These are phyloP conservation scores for Geotrupes spiniger DNA, from an alignment of 2,888 invertebrate genomes.

Conservation along the genomic window DNA sequence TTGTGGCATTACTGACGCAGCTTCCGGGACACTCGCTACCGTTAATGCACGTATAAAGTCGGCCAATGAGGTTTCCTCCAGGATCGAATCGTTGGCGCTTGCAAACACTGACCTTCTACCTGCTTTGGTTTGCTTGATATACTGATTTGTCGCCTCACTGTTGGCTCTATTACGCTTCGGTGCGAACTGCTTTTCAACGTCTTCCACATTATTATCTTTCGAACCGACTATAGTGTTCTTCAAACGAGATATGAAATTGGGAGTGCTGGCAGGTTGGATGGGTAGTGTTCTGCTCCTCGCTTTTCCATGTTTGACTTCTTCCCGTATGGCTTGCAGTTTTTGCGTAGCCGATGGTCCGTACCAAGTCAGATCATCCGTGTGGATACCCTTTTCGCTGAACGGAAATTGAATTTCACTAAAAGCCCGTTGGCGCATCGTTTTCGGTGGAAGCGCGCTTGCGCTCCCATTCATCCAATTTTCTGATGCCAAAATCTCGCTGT, in stretches of 20 bases:
- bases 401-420: slow-evolving; percentile 57
- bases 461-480: slow-evolving; percentile 54
- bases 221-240: slow-evolving; percentile 31
- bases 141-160: slow-evolving; percentile 25
- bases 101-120: slow-evolving; percentile 32
- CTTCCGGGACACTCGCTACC: slow-evolving; percentile 52
- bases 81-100: slow-evolving; percentile 55
- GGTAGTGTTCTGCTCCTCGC: slow-evolving; percentile 26
- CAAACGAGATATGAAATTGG: slow-evolving; percentile 31
- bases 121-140: slow-evolving; percentile 29
- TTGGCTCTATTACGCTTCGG: slow-evolving; percentile 51
- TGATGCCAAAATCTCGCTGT: slow-evolving; percentile 70
- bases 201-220: slow-evolving; percentile 34
- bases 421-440: slow-evolving; percentile 56
- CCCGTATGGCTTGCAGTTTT: slow-evolving; percentile 55
- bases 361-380: slow-evolving; percentile 58
- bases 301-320: slow-evolving; percentile 31
- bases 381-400: slow-evolving; percentile 44
- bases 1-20: slow-evolving; percentile 41
- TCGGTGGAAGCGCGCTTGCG: slow-evolving; percentile 41
- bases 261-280: slow-evolving; percentile 23
- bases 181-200: slow-evolving; percentile 43
- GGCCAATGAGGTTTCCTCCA: slow-evolving; percentile 80
- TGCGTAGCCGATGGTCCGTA: slow-evolving; percentile 63
- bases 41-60: slow-evolving; percentile 77